phyloP scores from a whole-genome alignment of 2,113 vertebrate species.

The Bucco capensis region DNA sequence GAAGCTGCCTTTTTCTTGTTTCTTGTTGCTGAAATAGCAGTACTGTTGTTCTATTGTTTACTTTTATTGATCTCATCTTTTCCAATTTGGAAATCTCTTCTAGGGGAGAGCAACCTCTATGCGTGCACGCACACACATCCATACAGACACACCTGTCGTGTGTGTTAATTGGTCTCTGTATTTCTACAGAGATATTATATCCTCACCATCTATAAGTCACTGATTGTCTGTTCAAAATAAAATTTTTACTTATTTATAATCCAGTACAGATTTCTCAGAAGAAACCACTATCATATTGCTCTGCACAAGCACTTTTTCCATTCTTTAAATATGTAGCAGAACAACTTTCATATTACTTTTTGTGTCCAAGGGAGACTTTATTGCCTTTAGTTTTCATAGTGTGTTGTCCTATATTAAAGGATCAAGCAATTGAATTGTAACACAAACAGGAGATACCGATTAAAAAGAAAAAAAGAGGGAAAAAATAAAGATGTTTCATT shows the following conservation, averaged over 20 bases:
- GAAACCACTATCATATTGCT: background rate
- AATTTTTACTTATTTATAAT: background rate
- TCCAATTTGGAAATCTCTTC: background rate
- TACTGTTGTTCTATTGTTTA: background rate
- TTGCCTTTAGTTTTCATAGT: background rate
- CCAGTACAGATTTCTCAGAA: background rate
- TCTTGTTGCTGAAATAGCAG: slow-evolving; percentile 7
- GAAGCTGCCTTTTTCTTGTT: slow-evolving; percentile 11
- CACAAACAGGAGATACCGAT: background rate
- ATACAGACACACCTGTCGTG: background rate
- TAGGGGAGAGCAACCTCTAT: background rate
- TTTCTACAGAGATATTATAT: background rate
- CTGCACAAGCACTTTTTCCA: background rate
- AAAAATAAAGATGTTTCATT: background rate
- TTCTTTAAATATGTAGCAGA: background rate
- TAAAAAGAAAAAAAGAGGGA: background rate
- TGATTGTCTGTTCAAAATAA: background rate
- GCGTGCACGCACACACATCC: rapidly evolving
- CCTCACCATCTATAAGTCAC: background rate
- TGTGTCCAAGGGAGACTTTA: background rate
- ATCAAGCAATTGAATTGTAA: background rate
- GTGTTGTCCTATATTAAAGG: background rate
- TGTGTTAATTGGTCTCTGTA: background rate
- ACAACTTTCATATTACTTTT: background rate
- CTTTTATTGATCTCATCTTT: background rate